phyloP scores from a whole-genome alignment of 2,113 vertebrate species.

The Balaenoptera acutorostrata region DNA sequence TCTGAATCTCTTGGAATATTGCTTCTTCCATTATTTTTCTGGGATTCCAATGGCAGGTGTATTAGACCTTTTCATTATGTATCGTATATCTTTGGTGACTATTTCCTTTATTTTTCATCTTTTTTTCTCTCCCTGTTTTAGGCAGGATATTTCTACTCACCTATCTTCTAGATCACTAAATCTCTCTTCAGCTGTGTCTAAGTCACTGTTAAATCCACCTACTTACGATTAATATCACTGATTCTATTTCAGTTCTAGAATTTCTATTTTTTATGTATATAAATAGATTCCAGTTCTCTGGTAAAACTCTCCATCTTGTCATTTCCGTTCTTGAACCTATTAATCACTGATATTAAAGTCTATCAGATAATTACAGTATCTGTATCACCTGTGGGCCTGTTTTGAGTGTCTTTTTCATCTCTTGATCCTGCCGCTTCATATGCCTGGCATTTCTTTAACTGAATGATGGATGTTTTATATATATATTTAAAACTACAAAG shows the following conservation, averaged over 20 bases:
- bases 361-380: not conserved
- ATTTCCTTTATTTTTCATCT: not conserved
- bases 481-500: not conserved
- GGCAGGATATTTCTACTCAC: not conserved
- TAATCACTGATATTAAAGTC: not conserved
- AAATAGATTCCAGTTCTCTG: not conserved
- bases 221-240: not conserved
- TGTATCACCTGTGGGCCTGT: not conserved
- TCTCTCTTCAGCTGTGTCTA: not conserved
- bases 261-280: not conserved
- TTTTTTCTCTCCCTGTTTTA: not conserved
- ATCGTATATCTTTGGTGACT: not conserved
- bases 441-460: not conserved
- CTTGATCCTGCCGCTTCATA: not conserved
- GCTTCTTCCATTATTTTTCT: not conserved
- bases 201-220: not conserved
- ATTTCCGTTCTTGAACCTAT: not conserved
- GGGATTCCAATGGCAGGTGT: not conserved
- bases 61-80: not conserved
- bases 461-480: not conserved
- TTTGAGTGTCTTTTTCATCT: not conserved
- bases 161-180: not conserved
- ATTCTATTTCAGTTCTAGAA: not conserved
- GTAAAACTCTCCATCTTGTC: not conserved
- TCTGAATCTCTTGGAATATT: not conserved